Percentiles rank a stretch among this genome's conserved stretches.
phyloP scores from a whole-genome alignment of 2,888 invertebrate genomes.

The Conchocele bisecta region DNA sequence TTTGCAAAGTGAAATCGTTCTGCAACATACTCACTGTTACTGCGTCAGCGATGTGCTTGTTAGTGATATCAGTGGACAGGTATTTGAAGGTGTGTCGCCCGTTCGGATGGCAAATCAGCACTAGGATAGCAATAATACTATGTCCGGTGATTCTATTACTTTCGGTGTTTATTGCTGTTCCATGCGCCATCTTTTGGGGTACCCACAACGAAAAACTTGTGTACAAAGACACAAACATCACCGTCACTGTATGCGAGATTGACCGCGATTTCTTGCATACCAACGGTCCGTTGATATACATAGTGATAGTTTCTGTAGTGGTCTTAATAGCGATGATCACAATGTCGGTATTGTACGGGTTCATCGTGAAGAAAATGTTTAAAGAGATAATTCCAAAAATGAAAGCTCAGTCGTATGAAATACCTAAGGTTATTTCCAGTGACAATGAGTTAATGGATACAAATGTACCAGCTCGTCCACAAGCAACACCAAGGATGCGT shows the following conservation, averaged over 20 bases:
- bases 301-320: not conserved
- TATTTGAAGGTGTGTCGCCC: slow-evolving; percentile 68
- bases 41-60: slow-evolving; percentile 58
- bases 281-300: not conserved
- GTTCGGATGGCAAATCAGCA: slow-evolving; percentile 34
- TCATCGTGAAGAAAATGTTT: too few species aligned
- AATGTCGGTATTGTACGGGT: slow-evolving; percentile 8
- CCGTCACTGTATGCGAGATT: slow-evolving; percentile 11
- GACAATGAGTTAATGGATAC: too few species aligned
- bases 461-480: too few species aligned
- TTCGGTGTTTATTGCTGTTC: slow-evolving; percentile 6
- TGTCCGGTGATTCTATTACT: not conserved
- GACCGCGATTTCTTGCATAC: not conserved
- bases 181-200: slow-evolving; percentile 30
- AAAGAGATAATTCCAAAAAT: too few species aligned
- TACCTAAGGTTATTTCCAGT: too few species aligned
- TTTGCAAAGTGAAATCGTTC: slow-evolving; percentile 29
- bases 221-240: slow-evolving; percentile 11
- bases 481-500: too few species aligned
- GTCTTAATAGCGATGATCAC: not conserved
- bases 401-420: too few species aligned
- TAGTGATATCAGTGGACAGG: slow-evolving; percentile 64
- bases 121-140: slow-evolving; percentile 3
- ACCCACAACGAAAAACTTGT: not conserved
- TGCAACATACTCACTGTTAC: slow-evolving; percentile 28